Evolutionary conservation across 2,888 invertebrate genomes (phyloP).

Genomic region (Chaetoderma sp.): DNA sequence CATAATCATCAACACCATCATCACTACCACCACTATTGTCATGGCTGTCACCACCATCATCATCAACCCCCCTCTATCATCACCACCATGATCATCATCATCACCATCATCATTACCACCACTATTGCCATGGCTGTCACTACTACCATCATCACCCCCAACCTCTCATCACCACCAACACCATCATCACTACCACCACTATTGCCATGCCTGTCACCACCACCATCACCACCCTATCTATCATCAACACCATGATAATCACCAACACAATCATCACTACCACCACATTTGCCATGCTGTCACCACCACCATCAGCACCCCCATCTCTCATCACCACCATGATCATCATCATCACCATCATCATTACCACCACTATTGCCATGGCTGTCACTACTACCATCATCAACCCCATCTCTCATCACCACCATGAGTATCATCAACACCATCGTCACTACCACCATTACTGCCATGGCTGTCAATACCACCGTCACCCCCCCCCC

Average conservation of each 20-base stretch:
- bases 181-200: too few species aligned
- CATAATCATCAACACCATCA: too few species aligned
- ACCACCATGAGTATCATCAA: conserved; percentile 13
- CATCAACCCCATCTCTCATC: conserved; percentile 14
- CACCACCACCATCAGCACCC: too few species aligned
- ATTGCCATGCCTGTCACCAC: too few species aligned
- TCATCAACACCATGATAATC: too few species aligned
- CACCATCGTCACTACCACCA: conserved; percentile 12
- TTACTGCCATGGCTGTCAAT: conserved; percentile 16
- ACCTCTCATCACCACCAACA: too few species aligned
- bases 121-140: conserved; percentile 14
- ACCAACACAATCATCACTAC: too few species aligned
- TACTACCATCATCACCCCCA: conserved; percentile 13
- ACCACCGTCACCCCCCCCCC: background rate
- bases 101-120: conserved; percentile 24
- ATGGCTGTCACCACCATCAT: too few species aligned
- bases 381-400: conserved; percentile 13
- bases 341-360: conserved; percentile 23
- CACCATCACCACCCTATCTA: too few species aligned
- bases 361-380: conserved; percentile 19
- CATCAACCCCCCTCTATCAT: too few species aligned
- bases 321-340: background rate
- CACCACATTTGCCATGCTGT: too few species aligned
- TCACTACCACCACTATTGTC: too few species aligned
- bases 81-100: conserved; percentile 17